Base-by-base conservation (phyloP, 2,888 invertebrate genomes). In the Linnaemya vulpina region DNA sequence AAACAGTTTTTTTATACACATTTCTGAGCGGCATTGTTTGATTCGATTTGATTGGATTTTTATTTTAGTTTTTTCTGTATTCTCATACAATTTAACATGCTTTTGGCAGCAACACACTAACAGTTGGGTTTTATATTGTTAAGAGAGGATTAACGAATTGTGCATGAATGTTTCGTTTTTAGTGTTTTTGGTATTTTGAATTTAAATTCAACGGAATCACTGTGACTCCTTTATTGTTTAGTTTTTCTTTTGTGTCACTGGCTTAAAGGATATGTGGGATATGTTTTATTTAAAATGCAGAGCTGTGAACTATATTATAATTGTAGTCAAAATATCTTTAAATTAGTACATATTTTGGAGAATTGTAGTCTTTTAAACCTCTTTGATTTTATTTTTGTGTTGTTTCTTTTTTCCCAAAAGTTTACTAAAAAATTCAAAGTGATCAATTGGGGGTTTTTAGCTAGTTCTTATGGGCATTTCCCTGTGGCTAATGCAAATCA, bases 181-280 rank as follows among this genome's bases (percentile, higher is more conserved):
- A 51, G 46, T 46, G 65, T 58, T 40, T 81, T 53, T 20, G 17
- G 2, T 1, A 5, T 40, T 40, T 40, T 10, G 11, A 8, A 71
- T 65, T 76, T 49, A 40, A 85, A 75, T 85, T 85, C 81, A 71
- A 58, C 75, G 78, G 85, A 85, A 85, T 60, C 77, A 68, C 67
- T 74, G 68, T 70, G 73, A 77, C 70, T 58, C 67, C 67, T 71
- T 53, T 77, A 58, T 70, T 38, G 35, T 74, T 60, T 35, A 51
- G 77, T 51, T 67, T 60, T 73, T 46, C 73, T 74, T 83, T 46
- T 58, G 63, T 79, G 74, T 63, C 74, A 70, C 53, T 74, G 30
- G 49, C 30, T 58, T 15, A 20, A 76, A 46, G 55, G 63, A 83
- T 68, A 83, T 78, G 68, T 43, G 11, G 10, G 60, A 73, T 22